These are phyloP conservation scores for Bovichtus diacanthus DNA, from an alignment of 2,797 vertebrate genomes.

Conservation along the genomic window DNA sequence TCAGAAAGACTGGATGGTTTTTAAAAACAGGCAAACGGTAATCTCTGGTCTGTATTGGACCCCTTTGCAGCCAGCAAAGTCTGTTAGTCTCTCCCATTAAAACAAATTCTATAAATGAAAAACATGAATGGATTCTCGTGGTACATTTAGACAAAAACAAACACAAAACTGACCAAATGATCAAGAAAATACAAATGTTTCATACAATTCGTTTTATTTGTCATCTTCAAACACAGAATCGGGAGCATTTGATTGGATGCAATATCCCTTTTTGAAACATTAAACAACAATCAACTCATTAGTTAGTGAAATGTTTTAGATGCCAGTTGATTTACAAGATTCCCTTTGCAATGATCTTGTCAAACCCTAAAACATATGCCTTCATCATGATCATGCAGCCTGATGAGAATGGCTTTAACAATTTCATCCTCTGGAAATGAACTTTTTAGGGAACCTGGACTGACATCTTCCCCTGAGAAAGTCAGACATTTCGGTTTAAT, in stretches of 20 bases:
- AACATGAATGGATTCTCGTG: not conserved
- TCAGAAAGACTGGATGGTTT: too few relatives aligned
- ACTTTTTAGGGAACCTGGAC: not conserved
- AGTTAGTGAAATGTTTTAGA: constrained; percentile 16
- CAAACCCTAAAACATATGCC: not conserved
- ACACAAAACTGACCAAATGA: not conserved
- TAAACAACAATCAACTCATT: not conserved
- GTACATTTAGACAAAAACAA: not conserved
- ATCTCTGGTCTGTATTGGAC: too few relatives aligned
- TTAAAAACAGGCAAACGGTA: too few relatives aligned
- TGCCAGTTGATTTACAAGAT: not conserved
- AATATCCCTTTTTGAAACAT: not conserved
- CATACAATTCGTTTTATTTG: constrained; percentile 28
- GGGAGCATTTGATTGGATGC: not conserved
- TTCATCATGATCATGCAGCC: not conserved
- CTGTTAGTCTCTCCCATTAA: too few relatives aligned
- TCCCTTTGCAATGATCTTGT: not conserved
- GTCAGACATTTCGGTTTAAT: not conserved
- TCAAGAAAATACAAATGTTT: not conserved
- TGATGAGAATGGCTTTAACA: not conserved
- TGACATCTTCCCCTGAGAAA: constrained; percentile 1
- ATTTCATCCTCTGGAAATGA: not conserved
- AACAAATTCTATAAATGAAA: too few relatives aligned
- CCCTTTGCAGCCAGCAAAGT: too few relatives aligned
- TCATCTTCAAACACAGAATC: constrained; percentile 33